These are phyloP conservation scores for Drosophila pruinosa DNA, from an alignment of 1,140 invertebrate species.

Conservation along the genomic window DNA sequence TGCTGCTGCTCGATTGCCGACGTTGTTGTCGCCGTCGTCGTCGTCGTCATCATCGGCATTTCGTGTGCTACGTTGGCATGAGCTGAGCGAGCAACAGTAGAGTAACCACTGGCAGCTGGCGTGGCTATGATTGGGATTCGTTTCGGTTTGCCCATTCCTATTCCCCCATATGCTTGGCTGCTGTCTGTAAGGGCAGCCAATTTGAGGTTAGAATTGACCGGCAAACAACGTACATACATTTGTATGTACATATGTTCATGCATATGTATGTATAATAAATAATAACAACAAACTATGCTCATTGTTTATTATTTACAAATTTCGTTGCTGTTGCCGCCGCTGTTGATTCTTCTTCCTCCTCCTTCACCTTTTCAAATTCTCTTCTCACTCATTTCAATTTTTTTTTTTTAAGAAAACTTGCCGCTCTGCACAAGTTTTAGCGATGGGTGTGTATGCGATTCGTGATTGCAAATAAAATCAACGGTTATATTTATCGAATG, in stretches of 20 bases:
- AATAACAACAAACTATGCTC: constrained; percentile 38
- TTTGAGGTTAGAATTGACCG: constrained; percentile 42
- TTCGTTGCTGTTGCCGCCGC: constrained; percentile 2
- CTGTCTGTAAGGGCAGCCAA: background rate
- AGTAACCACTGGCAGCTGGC: constrained; percentile 13
- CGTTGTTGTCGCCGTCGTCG: constrained; percentile 1
- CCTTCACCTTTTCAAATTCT: background rate
- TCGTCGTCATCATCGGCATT: constrained; percentile 32
- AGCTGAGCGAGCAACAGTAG: constrained; percentile 13
- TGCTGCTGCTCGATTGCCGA: constrained; percentile 12
- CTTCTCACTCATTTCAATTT: background rate
- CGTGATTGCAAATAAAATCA: background rate
- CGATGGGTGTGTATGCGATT: constrained; percentile 14
- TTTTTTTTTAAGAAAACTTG: background rate
- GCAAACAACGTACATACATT: constrained; percentile 8
- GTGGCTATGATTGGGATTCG: constrained; percentile 24
- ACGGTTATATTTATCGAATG: constrained; percentile 1
- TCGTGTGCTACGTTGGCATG: constrained; percentile 45
- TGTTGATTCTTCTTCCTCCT: background rate
- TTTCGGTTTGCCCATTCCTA: constrained; percentile 9
- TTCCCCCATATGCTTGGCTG: background rate
- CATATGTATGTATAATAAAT: constrained; percentile 1
- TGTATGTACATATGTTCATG: background rate
- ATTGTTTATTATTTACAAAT: constrained; percentile 50
- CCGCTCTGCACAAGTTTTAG: constrained; percentile 13